A percentile compares a stretch with the other conserved stretches of the same genome.
Evolutionary conservation across 2,113 vertebrate genomes (phyloP).

Genomic region (Mesembrinibis cayennensis): DNA sequence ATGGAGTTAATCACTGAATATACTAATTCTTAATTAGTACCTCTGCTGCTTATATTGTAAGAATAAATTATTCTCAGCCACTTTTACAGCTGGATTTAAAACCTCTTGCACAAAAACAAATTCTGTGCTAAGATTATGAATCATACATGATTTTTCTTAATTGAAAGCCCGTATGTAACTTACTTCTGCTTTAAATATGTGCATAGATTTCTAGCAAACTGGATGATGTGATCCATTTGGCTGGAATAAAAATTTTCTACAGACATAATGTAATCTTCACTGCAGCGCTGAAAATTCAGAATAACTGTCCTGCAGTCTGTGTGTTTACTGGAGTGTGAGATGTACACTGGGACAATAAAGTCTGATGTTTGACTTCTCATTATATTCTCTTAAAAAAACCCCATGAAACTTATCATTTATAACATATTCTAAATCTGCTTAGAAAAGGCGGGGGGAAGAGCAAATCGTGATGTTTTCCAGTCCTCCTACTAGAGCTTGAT

Average conservation of each 20-base stretch:
- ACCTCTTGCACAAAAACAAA: not conserved
- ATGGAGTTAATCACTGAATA: conserved; percentile 29
- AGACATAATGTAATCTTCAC: conserved; percentile 37
- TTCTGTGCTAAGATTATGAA: not conserved
- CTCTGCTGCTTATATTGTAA: not conserved
- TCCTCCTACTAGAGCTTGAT: conserved; percentile 1
- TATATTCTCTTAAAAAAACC: conserved; percentile 1
- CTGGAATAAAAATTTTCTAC: conserved; percentile 40
- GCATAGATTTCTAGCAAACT: conserved; percentile 41
- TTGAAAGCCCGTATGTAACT: conserved; percentile 3
- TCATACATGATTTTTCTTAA: conserved; percentile 32
- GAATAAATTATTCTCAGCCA: conserved; percentile 55
- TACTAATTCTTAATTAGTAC: conserved; percentile 53
- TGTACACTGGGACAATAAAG: conserved; percentile 1
- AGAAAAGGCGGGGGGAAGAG: not conserved
- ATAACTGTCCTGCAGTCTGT: conserved; percentile 19
- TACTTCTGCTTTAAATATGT: not conserved
- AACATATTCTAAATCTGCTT: conserved; percentile 29
- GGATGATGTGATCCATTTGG: conserved; percentile 44
- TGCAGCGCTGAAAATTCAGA: conserved; percentile 30
- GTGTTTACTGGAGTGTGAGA: conserved; percentile 35
- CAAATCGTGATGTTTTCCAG: conserved; percentile 37
- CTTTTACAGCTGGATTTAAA: conserved; percentile 30
- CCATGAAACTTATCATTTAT: not conserved
- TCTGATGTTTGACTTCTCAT: conserved; percentile 36